Conservation (phyloP, 2,113 vertebrate genomes). For the Solea solea region DNA sequence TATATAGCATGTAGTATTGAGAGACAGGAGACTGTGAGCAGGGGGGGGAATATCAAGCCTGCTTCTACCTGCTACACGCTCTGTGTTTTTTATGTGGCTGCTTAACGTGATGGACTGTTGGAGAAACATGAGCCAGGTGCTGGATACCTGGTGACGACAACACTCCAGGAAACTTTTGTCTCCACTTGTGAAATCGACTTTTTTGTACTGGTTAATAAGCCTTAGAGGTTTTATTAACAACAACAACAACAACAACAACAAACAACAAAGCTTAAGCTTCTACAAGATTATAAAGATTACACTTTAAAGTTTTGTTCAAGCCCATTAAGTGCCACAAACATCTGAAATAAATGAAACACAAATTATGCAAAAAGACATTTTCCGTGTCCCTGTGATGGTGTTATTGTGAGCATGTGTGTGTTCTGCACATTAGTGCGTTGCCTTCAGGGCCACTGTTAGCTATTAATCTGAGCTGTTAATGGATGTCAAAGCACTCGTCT, state of each 20-base stretch:
- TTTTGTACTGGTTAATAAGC: no score
- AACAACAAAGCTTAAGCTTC: background rate
- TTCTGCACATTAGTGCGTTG: slow-evolving; percentile 39
- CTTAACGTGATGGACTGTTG: no score
- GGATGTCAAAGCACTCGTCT: slow-evolving; percentile 27
- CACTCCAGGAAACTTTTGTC: no score
- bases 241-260: background rate
- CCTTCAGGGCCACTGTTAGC: slow-evolving; percentile 53
- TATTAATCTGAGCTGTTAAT: slow-evolving; percentile 63
- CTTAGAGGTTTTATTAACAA: background rate
- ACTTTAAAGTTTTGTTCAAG: background rate
- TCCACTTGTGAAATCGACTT: no score
- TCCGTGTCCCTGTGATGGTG: no score
- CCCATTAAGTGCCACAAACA: background rate
- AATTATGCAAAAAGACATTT: background rate
- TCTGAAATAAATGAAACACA: slow-evolving; percentile 15
- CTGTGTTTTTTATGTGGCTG: no score
- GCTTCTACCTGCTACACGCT: no score
- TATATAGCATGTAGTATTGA: no score
- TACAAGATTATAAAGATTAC: background rate
- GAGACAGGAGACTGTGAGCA: no score
- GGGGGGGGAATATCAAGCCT: no score
- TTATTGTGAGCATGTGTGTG: slow-evolving; percentile 34
- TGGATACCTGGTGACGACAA: no score
- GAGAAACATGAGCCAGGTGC: no score